Base-by-base conservation (phyloP, 2,113 vertebrate genomes). In the Orycteropus afer region DNA sequence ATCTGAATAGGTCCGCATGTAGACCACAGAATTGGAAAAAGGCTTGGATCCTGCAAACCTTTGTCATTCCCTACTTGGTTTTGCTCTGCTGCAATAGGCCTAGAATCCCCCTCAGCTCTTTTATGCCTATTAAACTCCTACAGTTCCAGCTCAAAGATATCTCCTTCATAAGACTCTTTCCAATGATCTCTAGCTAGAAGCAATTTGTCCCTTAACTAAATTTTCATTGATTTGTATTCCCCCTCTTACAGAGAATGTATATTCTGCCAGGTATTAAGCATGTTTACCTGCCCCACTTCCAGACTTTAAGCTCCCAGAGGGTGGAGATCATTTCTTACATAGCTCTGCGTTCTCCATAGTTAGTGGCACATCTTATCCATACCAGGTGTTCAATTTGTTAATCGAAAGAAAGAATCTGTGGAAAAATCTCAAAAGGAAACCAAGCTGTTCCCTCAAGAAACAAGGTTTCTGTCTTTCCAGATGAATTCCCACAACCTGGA, bases 351-450 rank as follows among this genome's bases (percentile, higher is more conserved):
- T 77, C 51, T 76, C 42, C 51, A 29, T 13, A 59, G 80, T 65
- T 79, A 59, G 76, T 71, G 76, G 49, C 13, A 55, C 40, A 20
- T 32, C 51, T 69, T 69, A 57, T 55, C 40, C 47, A 8, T 37
- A 37, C 34, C 22, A 18, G 6, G 42, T 79, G 51, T 22, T 74
- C 49, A 69, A 40, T 63, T 74, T 65, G 57, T 82, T 84, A 69
- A 57, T 37, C 13, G 65, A 85, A 88, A 92, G 73, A 78, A 73
- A 61, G 65, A 85, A 81, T n/a, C 15, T 61, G 63, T 86, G 29
- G 51, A 78, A 57, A 81, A 91, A 95, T 81, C 51, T 74, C 34
- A 40, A 88, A 86, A 88, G 73, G 55, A 96, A 91, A 53, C 34
- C 51, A 86, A 73, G 18, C 20, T 89, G 13, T 93, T 78, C 45